Conservation (phyloP, 2,797 vertebrate genomes). For the Heliangelus exortis region DNA sequence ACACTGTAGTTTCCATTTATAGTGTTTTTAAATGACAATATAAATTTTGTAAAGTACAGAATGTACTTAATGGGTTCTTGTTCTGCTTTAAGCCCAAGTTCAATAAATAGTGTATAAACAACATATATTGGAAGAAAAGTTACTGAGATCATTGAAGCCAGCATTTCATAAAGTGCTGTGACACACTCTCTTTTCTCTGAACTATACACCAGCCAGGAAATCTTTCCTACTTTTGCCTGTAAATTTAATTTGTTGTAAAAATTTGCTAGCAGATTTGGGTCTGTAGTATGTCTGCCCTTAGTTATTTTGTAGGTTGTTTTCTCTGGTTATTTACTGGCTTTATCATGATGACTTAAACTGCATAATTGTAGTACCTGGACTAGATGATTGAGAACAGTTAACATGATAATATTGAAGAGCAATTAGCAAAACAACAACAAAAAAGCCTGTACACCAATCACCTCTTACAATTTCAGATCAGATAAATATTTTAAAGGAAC, state of each 20-base stretch:
- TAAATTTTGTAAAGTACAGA: not conserved
- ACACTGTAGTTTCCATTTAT: not conserved
- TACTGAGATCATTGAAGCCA: not conserved
- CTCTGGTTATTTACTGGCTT: not conserved
- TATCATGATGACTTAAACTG: not conserved
- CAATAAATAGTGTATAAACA: not conserved
- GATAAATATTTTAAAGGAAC: not conserved
- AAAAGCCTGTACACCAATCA: not conserved
- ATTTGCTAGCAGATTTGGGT: not conserved
- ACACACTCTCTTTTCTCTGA: not conserved
- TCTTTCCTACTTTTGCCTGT: not conserved
- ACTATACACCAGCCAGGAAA: not conserved
- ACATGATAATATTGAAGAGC: not conserved
- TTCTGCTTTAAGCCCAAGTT: not conserved
- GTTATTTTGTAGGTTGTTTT: not conserved
- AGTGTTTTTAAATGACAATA: not conserved
- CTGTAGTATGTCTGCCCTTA: not conserved
- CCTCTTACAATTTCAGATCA: not conserved
- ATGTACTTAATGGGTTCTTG: not conserved
- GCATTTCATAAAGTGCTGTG: not conserved
- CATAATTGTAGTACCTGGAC: not conserved
- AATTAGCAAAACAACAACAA: not conserved
- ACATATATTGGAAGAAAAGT: not conserved
- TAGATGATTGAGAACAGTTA: not conserved
- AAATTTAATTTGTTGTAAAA: not conserved